Base-by-base conservation (phyloP, 2,797 vertebrate genomes). In the Pelodytes ibericus region DNA sequence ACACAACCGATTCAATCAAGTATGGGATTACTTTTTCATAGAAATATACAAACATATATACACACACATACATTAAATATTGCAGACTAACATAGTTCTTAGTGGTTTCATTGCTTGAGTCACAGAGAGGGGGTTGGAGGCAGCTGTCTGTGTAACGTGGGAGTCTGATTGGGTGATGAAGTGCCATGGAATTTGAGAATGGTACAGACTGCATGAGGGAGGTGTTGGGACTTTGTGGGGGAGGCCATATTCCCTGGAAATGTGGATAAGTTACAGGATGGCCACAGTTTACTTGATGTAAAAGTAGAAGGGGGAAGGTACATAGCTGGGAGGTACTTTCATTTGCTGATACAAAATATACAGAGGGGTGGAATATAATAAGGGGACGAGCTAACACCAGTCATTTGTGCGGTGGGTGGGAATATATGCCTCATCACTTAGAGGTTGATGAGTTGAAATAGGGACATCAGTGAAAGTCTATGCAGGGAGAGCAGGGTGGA, bases 161-260 rank as follows among this genome's bases (percentile, higher is more conserved):
- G 20, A 8, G 9, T 61, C 25, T 33, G 47, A 74, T 73, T 72
- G 76, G 70, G 31, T 58, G 64, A 63, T 56, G 77, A 79, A 70
- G 70, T 74, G 77, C 77, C 63, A 69, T 73, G 77, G 77, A 79
- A 79, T 79, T 79, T 33, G 49, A 69, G 66, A 29, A 56, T 67
- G 49, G 49, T 18, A 51, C 30, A 73, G 71, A 63, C 71, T 68
- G 27, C 20, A 53, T 41, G 60, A 30, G 77, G 77, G 64, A 72
- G 71, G 63, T 69, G 64, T 49, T 10, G 30, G n/a, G 61, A 20
- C 41, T 57, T 57, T 27, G 25, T 22, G 58, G 63, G 64, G 44
- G 47, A 79, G 44, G 64, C 3, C 29, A 25, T 16, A 22, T 68
- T 62, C 22, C 41, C 27, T 66, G 31, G 36, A 36, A 59, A 58